Conservation (phyloP, 2,888 invertebrate genomes). For the Rhorus exstirpatorius region DNA sequence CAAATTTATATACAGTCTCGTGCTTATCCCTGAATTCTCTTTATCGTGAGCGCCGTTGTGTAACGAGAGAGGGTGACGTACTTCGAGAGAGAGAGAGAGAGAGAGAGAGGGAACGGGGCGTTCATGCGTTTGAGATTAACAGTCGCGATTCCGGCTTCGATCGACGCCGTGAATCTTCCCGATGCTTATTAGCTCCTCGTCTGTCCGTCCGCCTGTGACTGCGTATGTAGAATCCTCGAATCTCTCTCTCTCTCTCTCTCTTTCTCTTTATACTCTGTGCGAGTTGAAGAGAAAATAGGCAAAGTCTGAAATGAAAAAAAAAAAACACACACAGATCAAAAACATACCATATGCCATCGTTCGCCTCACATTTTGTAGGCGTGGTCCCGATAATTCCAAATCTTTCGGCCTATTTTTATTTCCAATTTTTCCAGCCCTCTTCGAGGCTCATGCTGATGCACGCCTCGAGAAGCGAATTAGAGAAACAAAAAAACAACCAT, state of each 20-base stretch:
- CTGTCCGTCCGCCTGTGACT: conserved; percentile 38
- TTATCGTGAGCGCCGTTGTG: conserved; percentile 46
- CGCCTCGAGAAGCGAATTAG: too few relatives aligned
- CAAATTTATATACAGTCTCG: neutral
- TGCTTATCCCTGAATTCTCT: conserved; percentile 45
- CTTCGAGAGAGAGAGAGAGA: conserved; percentile 19
- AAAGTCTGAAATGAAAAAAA: too few relatives aligned
- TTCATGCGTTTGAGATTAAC: conserved; percentile 67
- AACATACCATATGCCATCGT: too few relatives aligned
- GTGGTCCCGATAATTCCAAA: too few relatives aligned
- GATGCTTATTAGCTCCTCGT: neutral
- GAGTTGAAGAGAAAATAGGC: too few relatives aligned
- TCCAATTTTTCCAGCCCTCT: too few relatives aligned
- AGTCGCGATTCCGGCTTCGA: conserved; percentile 60
- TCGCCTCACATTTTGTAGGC: too few relatives aligned
- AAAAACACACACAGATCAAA: too few relatives aligned
- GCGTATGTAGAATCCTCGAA: conserved; percentile 32
- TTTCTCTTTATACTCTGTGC: too few relatives aligned
- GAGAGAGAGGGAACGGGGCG: conserved; percentile 36
- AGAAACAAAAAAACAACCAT: too few relatives aligned
- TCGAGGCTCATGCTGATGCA: too few relatives aligned
- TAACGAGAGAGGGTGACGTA: conserved; percentile 49
- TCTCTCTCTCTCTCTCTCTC: conserved; percentile 38
- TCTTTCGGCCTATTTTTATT: too few relatives aligned
- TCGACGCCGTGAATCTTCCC: conserved; percentile 36